Evolutionary conservation across 2,888 invertebrate genomes (phyloP).

Genomic region (Melipona beecheii): DNA sequence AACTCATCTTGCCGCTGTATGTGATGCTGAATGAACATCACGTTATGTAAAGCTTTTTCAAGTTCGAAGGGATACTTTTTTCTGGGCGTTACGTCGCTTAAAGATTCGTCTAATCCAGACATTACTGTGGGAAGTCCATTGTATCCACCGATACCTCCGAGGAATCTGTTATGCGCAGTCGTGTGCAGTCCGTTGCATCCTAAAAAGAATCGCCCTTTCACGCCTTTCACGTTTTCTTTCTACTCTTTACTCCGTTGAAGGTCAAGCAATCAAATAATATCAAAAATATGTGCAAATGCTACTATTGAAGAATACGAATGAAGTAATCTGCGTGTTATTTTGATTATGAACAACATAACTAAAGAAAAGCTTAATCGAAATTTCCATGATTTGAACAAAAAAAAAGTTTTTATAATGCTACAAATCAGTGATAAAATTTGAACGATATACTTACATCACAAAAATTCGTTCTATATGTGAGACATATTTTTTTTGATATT

Average conservation of each 20-base stretch:
- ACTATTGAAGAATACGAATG: background rate
- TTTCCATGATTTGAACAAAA: too few relatives aligned
- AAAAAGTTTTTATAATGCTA: too few relatives aligned
- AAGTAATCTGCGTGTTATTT: background rate
- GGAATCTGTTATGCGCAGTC: slow-evolving; percentile 91
- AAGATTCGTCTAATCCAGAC: slow-evolving; percentile 93
- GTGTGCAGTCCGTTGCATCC: slow-evolving; percentile 93
- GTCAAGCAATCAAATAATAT: too few relatives aligned
- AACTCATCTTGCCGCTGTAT: slow-evolving; percentile 97
- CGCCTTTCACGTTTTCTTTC: background rate
- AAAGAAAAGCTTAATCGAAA: background rate
- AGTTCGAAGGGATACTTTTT: slow-evolving; percentile 96
- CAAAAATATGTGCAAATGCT: background rate
- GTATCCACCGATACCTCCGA: slow-evolving; percentile 90
- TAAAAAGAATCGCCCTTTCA: slow-evolving; percentile 25
- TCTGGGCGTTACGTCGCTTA: slow-evolving; percentile 91
- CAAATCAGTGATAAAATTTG: too few relatives aligned
- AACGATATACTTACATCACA: background rate
- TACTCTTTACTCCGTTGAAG: background rate
- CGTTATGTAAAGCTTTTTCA: slow-evolving; percentile 97
- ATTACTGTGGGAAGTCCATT: slow-evolving; percentile 93
- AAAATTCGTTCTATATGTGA: background rate
- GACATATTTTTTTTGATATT: background rate
- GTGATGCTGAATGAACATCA: slow-evolving; percentile 97
- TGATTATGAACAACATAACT: background rate